Base-by-base conservation (phyloP, 2,797 vertebrate genomes). In the Lagorchestes hirsutus region DNA sequence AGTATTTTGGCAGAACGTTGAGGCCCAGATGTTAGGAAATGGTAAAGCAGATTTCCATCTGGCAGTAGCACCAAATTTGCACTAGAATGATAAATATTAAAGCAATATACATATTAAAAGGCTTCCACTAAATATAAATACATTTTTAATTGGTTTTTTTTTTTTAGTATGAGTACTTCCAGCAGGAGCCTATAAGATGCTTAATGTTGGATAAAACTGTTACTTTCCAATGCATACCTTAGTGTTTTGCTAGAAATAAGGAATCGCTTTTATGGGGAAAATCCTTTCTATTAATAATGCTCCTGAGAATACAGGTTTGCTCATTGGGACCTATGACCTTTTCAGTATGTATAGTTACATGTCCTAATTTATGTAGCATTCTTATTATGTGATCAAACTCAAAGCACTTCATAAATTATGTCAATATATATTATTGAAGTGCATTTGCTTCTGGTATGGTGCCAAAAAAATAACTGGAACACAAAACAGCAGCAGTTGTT, bases 21-120 rank as follows among this genome's bases (percentile, higher is more conserved):
- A 96, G 95, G 96, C 90, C 98, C 97, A 97, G 96, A 97, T 97
- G 96, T 97, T 96, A 96, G 90, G 92, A 97, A 90, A 94, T 93
- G 55, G 94, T 94, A 91, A 97, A 94, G 50, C 94, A 96, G 96
- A 94, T 93, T 97, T 95, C 96, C 96, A 95, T 96, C 74, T 87
- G 74, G 92, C 58, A 50, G 5, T 93, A 74, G 31, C 94, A 95
- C 57, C 94, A 93, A 97, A 97, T 98, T 97, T 97, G 93, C 91
- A 97, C 91, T 31, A 93, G 34, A 57, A 91, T 1, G 29, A 95
- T 97, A 97, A 97, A 97, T 92, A 92, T 95, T 92, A 96, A 96
- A 90, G 90, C 91, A 92, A 74, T 54, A 91, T 95, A 93, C 82
- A 57, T 91, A 91, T 93, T 95, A 95, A 91, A 95, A 95, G 67